Evolutionary conservation across 1,140 invertebrate species (phyloP).

Genomic region (Eumaeus atala): DNA sequence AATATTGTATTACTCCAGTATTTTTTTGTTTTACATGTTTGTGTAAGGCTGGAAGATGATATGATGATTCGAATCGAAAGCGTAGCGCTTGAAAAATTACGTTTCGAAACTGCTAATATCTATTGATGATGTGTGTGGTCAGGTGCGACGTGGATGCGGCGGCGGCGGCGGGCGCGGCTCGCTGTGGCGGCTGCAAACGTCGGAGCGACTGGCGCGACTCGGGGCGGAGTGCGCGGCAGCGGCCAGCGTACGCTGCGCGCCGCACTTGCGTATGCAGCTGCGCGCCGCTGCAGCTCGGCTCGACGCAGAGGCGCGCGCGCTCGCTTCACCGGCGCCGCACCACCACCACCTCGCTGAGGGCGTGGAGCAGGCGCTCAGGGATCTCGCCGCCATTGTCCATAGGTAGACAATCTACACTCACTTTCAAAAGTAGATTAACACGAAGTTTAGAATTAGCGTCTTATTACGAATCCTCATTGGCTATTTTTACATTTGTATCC

Average conservation of each 20-base stretch:
- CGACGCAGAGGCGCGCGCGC: slow-evolving; percentile 83
- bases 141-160: slow-evolving; percentile 78
- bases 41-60: no score
- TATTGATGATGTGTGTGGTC: slow-evolving; percentile 22
- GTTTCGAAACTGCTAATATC: no score
- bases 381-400: slow-evolving; percentile 46
- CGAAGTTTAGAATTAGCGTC: no score
- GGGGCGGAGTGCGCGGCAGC: slow-evolving; percentile 85
- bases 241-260: slow-evolving; percentile 83
- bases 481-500: no score
- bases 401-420: slow-evolving; percentile 31
- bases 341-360: slow-evolving; percentile 42
- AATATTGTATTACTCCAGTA: no score
- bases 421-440: neutral
- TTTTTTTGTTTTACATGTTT: no score
- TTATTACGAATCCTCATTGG: no score
- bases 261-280: slow-evolving; percentile 91
- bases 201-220: slow-evolving; percentile 86
- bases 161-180: slow-evolving; percentile 69
- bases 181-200: slow-evolving; percentile 84
- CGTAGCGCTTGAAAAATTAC: no score
- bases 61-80: no score
- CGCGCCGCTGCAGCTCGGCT: slow-evolving; percentile 88
- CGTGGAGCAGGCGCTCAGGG: slow-evolving; percentile 45
- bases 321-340: slow-evolving; percentile 46